A percentile compares a stretch with the other conserved stretches of the same genome.
These are phyloP conservation scores for Artemisiospiza belli DNA, from an alignment of 2,113 vertebrate species.

Conservation along the genomic window DNA sequence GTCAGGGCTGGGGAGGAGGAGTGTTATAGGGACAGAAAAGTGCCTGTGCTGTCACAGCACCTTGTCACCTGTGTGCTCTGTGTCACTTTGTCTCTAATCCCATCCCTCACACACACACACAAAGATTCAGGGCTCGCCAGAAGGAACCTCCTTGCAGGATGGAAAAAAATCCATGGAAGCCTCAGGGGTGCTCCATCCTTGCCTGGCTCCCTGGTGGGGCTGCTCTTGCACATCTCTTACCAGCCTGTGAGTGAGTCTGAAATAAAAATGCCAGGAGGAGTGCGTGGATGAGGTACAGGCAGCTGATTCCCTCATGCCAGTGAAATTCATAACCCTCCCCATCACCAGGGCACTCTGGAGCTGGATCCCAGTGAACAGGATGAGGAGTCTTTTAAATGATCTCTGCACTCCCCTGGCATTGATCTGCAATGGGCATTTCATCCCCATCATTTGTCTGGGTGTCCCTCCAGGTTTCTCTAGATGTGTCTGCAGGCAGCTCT, in stretches of 20 bases:
- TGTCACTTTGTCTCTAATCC: not conserved
- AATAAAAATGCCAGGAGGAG: not conserved
- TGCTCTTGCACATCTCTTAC: not conserved
- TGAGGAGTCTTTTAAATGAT: conserved; percentile 38
- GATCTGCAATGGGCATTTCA: conserved; percentile 48
- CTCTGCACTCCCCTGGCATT: not conserved
- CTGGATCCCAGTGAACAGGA: not conserved
- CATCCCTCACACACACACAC: not conserved
- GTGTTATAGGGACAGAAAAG: not conserved
- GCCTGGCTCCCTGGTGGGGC: not conserved
- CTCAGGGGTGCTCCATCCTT: not conserved
- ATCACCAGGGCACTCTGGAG: not conserved
- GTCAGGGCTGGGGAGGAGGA: not conserved
- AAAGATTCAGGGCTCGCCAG: not conserved
- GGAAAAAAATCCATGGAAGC: not conserved
- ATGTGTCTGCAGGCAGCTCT: not conserved
- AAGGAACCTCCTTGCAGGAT: not conserved
- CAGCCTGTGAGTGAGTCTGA: not conserved
- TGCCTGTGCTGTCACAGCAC: not conserved
- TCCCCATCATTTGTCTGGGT: conserved; percentile 26
- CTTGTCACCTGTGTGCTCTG: not conserved
- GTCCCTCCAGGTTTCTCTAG: not conserved
- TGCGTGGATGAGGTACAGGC: not conserved
- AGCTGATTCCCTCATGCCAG: not conserved
- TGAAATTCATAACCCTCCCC: not conserved